Percentiles rank a stretch among this genome's conserved stretches.
phyloP scores from a whole-genome alignment of 2,888 invertebrate genomes.

The Phyllotreta striolata region DNA sequence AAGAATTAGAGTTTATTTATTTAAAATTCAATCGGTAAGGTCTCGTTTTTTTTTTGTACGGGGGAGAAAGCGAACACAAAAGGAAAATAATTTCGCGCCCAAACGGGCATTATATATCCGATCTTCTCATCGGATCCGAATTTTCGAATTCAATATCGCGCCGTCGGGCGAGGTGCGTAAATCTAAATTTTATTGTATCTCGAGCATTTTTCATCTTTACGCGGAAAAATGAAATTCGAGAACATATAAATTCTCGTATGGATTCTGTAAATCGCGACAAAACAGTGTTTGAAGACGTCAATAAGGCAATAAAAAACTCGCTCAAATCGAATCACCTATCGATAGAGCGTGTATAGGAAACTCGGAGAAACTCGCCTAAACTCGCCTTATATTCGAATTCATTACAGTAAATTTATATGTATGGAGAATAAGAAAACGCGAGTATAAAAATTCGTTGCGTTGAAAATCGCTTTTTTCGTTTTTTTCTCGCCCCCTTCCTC shows the following conservation, averaged over 20 bases:
- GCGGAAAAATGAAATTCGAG: slow-evolving; percentile 29
- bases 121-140: slow-evolving; percentile 6
- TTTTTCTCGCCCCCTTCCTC: slow-evolving; percentile 2
- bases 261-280: slow-evolving; percentile 26
- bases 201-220: slow-evolving; percentile 5
- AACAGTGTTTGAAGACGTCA: slow-evolving; percentile 27
- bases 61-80: slow-evolving; percentile 4
- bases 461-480: slow-evolving; percentile 7
- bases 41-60: not conserved
- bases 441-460: slow-evolving; percentile 1
- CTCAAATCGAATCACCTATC: slow-evolving; percentile 29
- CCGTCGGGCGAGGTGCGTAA: slow-evolving; percentile 13
- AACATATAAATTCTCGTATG: slow-evolving; percentile 13
- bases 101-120: slow-evolving; percentile 6
- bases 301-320: slow-evolving; percentile 29
- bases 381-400: slow-evolving; percentile 21
- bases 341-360: slow-evolving; percentile 26
- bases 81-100: slow-evolving; percentile 13
- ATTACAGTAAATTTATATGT: slow-evolving; percentile 24
- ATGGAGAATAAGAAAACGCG: slow-evolving; percentile 3
- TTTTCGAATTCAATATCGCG: slow-evolving; percentile 12
- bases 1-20: not conserved
- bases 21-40: not conserved
- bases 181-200: slow-evolving; percentile 15
- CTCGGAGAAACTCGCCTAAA: too few species aligned